These are phyloP conservation scores for Psilanteris sp. DNA, from an alignment of 1,140 invertebrate genomes.

Conservation along the genomic window DNA sequence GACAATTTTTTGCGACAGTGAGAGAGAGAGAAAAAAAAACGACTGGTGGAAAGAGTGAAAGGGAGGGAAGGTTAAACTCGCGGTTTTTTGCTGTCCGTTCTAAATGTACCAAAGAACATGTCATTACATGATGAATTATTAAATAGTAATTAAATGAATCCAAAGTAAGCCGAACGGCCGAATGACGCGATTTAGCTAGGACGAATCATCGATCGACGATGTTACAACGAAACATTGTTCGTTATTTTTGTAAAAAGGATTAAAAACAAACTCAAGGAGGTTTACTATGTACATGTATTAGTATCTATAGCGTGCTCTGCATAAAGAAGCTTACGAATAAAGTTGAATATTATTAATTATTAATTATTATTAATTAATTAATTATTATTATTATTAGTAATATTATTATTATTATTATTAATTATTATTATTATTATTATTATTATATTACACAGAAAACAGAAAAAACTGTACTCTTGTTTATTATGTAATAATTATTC, in stretches of 20 bases:
- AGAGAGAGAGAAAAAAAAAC: too few species aligned
- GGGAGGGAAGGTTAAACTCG: conserved; percentile 57
- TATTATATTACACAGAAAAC: conserved; percentile 65
- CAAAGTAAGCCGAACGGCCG: conserved; percentile 62
- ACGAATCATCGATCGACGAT: conserved; percentile 72
- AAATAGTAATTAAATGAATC: conserved; percentile 68
- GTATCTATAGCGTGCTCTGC: conserved; percentile 71
- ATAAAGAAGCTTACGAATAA: conserved; percentile 74
- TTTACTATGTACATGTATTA: conserved; percentile 75
- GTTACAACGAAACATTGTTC: conserved; percentile 74
- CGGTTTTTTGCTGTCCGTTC: conserved; percentile 73
- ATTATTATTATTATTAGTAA: conserved; percentile 57
- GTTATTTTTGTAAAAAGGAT: conserved; percentile 78
- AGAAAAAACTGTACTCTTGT: conserved; percentile 75
- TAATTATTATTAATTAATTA: conserved; percentile 57
- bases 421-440: conserved; percentile 42
- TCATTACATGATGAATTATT: conserved; percentile 72
- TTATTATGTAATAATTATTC: conserved; percentile 75
- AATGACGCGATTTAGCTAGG: conserved; percentile 68
- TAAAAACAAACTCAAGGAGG: conserved; percentile 36
- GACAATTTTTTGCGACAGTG: conserved; percentile 27
- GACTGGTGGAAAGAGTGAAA: conserved; percentile 66
- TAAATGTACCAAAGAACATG: conserved; percentile 79
- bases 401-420: conserved; percentile 63
- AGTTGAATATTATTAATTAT: conserved; percentile 74